Evolutionary conservation across 2,888 invertebrate genomes (phyloP).

Genomic region (Leptopterna dolabrata): DNA sequence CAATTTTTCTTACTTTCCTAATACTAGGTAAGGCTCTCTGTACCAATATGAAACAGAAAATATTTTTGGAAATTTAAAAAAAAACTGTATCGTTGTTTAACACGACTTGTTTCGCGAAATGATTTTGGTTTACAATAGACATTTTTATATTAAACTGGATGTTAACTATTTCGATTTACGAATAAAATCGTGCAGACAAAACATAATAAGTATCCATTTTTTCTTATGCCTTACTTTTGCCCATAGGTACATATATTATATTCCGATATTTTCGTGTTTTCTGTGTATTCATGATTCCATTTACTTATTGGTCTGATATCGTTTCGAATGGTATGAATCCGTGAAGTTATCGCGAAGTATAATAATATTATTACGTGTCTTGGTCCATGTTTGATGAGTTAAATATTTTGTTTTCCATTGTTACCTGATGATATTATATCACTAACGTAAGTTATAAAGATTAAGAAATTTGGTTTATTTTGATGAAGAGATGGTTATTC

Average conservation of each 20-base stretch:
- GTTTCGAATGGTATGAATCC: background rate
- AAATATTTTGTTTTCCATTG: background rate
- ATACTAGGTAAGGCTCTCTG: conserved; percentile 33
- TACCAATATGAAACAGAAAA: conserved; percentile 37
- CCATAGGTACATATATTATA: background rate
- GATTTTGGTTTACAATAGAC: background rate
- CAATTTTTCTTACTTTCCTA: conserved; percentile 46
- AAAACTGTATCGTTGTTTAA: conserved; percentile 13
- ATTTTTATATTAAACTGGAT: background rate
- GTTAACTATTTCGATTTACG: background rate
- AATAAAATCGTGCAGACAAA: background rate
- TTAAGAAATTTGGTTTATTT: conserved; percentile 9
- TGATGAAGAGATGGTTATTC: conserved; percentile 6
- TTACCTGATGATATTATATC: conserved; percentile 42
- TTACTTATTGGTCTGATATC: too few species aligned
- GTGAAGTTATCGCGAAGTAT: background rate
- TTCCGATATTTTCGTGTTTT: background rate
- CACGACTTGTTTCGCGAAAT: background rate
- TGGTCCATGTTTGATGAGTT: background rate
- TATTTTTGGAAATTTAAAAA: conserved; percentile 36
- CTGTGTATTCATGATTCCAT: background rate
- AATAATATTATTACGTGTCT: background rate
- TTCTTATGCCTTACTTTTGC: background rate
- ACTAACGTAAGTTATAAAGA: conserved; percentile 43
- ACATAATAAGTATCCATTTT: background rate